These are phyloP conservation scores for Sipha maydis DNA, from an alignment of 2,888 invertebrate genomes.

Conservation along the genomic window DNA sequence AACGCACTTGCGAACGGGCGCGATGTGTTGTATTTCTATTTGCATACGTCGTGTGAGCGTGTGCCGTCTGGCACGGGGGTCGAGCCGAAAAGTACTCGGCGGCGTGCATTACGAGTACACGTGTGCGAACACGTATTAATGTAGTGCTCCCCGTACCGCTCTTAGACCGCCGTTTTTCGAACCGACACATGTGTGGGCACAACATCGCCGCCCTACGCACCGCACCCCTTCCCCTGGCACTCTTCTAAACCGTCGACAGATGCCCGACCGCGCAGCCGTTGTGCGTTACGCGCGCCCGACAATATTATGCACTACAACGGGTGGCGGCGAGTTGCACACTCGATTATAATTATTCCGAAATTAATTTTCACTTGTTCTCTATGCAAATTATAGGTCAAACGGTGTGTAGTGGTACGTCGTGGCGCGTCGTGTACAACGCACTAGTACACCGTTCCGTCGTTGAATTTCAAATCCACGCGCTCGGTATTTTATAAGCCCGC, in stretches of 20 bases:
- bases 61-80: background rate
- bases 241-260: too few species aligned
- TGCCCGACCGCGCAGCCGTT: too few species aligned
- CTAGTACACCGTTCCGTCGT: background rate
- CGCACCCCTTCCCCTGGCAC: too few species aligned
- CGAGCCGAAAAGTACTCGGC: background rate
- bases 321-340: background rate
- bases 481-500: background rate
- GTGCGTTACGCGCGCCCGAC: background rate
- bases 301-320: background rate
- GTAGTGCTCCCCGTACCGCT: background rate
- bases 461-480: background rate
- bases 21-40: background rate
- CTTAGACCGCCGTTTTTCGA: background rate
- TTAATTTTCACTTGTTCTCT: background rate
- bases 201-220: background rate
- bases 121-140: background rate
- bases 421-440: background rate
- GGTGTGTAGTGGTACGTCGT: background rate
- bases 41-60: background rate
- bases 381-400: background rate
- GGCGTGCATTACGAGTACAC: background rate
- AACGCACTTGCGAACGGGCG: background rate
- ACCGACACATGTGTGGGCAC: background rate
- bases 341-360: background rate